phyloP scores from a whole-genome alignment of 2,113 vertebrate species.

The Hydrolagus affinis region DNA sequence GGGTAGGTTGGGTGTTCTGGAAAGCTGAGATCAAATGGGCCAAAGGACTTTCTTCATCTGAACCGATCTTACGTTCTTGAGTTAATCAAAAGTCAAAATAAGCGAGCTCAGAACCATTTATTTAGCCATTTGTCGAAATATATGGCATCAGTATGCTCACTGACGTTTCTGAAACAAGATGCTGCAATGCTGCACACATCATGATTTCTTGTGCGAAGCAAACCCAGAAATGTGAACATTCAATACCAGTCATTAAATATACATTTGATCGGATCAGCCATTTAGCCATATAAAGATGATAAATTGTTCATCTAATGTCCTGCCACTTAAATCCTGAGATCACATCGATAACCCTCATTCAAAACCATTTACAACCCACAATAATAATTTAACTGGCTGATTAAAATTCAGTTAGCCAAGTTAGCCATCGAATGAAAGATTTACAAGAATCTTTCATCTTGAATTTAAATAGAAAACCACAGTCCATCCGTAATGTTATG shows the following conservation, averaged over 20 bases:
- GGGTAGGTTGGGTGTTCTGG: no score
- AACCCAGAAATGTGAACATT: neutral
- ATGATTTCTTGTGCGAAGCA: no score
- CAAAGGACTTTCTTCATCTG: no score
- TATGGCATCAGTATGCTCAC: no score
- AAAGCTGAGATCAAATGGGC: no score
- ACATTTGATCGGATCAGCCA: neutral
- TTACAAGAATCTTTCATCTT: neutral
- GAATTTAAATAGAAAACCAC: neutral
- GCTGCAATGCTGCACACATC: no score
- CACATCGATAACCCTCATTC: neutral
- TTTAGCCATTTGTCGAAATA: neutral
- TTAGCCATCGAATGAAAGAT: neutral
- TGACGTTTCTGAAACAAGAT: no score
- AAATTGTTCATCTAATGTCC: neutral
- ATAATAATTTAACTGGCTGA: slow-evolving; percentile 17
- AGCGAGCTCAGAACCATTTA: neutral
- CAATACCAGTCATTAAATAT: neutral
- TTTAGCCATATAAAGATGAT: neutral
- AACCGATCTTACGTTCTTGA: no score
- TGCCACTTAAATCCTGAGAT: neutral
- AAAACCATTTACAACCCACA: neutral
- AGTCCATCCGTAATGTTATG: neutral
- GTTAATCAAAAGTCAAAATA: neutral
- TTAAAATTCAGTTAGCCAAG: slow-evolving; percentile 25